Conservation (phyloP, 1,140 invertebrate genomes). For the Pseudomyrmex pallidus region DNA sequence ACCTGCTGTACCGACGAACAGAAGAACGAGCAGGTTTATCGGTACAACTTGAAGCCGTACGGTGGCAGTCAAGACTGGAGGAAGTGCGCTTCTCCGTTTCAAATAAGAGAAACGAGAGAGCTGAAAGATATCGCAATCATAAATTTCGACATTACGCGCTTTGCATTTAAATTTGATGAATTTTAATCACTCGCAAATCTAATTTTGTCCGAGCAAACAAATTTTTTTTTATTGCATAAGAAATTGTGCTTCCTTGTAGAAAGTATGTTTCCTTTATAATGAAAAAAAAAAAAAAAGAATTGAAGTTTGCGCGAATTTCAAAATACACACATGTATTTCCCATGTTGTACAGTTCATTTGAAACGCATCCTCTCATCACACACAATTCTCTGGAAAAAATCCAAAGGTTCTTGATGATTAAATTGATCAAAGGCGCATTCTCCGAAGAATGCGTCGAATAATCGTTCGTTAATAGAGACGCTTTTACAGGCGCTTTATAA, state of each 20-base stretch:
- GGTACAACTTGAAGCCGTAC: slow-evolving; percentile 63
- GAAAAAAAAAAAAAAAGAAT: neutral
- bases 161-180: neutral
- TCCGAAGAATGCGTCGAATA: neutral
- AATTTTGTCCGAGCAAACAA: no score
- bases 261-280: neutral
- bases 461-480: slow-evolving; percentile 35
- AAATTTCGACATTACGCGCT: neutral
- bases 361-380: no score
- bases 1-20: slow-evolving; percentile 53
- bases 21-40: neutral
- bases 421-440: slow-evolving; percentile 9
- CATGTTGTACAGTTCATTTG: neutral
- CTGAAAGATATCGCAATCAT: neutral
- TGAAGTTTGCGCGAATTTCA: no score
- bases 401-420: neutral
- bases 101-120: neutral
- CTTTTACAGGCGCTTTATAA: slow-evolving; percentile 30
- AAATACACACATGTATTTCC: neutral
- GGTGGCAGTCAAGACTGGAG: slow-evolving; percentile 64
- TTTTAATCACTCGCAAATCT: neutral
- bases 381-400: neutral
- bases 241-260: neutral
- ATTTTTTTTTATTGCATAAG: neutral
- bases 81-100: neutral